These are phyloP conservation scores for Sylvietta virens DNA, from an alignment of 2,113 vertebrate genomes.

Conservation along the genomic window DNA sequence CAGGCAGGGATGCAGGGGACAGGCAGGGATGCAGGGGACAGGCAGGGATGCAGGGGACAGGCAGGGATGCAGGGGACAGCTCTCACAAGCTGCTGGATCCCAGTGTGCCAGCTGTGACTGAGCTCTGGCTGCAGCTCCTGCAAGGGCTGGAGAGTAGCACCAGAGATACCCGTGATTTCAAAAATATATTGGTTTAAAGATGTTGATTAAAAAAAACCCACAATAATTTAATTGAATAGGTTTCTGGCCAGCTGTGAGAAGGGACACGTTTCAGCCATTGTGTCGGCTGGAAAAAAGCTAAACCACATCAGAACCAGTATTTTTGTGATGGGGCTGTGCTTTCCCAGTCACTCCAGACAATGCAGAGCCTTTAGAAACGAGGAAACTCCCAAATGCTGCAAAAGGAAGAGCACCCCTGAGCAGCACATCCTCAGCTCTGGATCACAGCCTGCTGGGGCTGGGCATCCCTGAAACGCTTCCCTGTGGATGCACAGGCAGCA, in stretches of 20 bases:
- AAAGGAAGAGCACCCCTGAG: background rate
- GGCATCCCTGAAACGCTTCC: background rate
- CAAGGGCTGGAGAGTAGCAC: background rate
- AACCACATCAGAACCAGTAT: background rate
- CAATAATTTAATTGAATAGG: background rate
- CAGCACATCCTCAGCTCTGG: background rate
- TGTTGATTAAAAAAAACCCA: background rate
- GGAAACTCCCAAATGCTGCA: background rate
- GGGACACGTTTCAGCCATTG: background rate
- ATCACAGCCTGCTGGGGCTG: rapidly evolving
- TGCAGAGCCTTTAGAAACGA: background rate
- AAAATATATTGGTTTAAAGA: conserved; percentile 25
- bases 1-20: background rate
- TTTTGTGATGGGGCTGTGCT: background rate
- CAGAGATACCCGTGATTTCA: background rate
- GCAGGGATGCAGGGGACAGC: background rate
- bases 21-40: background rate
- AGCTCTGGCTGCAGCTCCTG: background rate
- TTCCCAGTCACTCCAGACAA: background rate
- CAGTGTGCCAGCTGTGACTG: background rate
- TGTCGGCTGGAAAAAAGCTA: conserved; percentile 13
- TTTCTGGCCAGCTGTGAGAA: conserved; percentile 13
- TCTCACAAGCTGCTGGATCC: background rate
- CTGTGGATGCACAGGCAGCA: rapidly evolving
- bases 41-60: background rate